These are phyloP conservation scores for Leptinotarsa rubiginosa DNA, from an alignment of 2,888 invertebrate genomes.

Conservation along the genomic window DNA sequence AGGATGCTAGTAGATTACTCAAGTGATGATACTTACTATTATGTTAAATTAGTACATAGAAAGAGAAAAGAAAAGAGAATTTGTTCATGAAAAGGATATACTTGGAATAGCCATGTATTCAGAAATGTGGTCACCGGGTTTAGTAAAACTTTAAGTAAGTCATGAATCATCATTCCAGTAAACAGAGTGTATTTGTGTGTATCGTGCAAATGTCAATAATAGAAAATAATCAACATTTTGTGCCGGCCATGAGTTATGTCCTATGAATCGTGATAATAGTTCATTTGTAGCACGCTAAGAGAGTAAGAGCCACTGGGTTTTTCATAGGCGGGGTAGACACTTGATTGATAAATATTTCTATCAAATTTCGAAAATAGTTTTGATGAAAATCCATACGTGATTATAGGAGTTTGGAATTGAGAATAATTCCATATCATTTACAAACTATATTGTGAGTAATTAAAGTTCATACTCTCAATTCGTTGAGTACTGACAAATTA, in stretches of 20 bases:
- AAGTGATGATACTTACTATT: no score
- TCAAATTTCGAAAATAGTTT: no score
- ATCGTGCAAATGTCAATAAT: slow-evolving; percentile 62
- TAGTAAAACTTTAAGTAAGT: slow-evolving; percentile 25
- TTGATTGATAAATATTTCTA: neutral
- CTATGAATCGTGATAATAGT: slow-evolving; percentile 65
- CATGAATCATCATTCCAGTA: slow-evolving; percentile 45
- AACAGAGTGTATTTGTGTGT: slow-evolving; percentile 48
- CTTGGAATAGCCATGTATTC: neutral
- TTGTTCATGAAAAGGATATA: no score
- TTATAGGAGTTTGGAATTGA: no score
- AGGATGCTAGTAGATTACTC: no score
- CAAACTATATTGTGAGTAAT: no score
- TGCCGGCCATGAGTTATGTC: slow-evolving; percentile 64
- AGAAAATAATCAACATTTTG: slow-evolving; percentile 63
- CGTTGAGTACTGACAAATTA: no score
- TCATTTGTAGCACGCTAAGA: slow-evolving; percentile 49
- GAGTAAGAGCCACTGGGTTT: neutral
- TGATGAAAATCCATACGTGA: no score
- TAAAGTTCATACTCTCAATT: no score
- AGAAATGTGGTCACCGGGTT: neutral
- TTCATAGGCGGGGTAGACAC: neutral
- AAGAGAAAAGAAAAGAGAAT: no score
- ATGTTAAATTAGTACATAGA: no score
- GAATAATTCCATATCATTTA: no score